phyloP scores from a whole-genome alignment of 2,113 vertebrate genomes.

The Tiliqua scincoides region DNA sequence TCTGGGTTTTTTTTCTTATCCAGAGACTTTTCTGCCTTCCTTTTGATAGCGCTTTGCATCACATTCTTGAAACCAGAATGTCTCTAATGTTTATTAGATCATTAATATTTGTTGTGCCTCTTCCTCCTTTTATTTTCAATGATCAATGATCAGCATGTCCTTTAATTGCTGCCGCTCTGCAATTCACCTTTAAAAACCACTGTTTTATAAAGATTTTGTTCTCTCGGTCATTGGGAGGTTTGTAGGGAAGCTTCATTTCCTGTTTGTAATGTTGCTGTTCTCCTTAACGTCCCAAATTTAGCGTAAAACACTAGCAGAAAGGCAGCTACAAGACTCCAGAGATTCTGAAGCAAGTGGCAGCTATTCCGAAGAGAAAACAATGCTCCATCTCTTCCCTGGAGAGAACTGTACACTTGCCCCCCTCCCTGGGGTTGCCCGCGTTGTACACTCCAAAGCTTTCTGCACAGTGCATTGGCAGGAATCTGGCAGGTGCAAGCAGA shows the following conservation, averaged over 20 bases:
- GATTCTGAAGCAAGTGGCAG: conserved; percentile 56
- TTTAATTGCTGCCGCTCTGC: background rate
- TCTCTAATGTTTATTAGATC: background rate
- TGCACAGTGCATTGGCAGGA: conserved; percentile 98
- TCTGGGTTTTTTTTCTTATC: conserved; percentile 1
- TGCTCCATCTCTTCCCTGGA: conserved; percentile 90
- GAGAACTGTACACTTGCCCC: conserved; percentile 89
- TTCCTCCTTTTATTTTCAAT: background rate
- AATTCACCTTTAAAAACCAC: background rate
- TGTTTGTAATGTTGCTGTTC: background rate
- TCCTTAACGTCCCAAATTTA: conserved; percentile 79
- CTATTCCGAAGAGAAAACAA: conserved; percentile 77
- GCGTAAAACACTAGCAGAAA: conserved; percentile 89
- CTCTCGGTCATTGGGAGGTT: no score
- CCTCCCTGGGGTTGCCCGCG: conserved; percentile 91
- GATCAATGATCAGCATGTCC: background rate
- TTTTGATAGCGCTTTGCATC: background rate
- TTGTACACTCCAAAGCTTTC: conserved; percentile 97
- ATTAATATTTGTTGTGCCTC: background rate
- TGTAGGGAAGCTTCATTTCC: background rate
- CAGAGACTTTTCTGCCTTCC: background rate
- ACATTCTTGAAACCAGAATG: background rate
- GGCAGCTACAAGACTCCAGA: conserved; percentile 71
- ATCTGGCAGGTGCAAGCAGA: conserved; percentile 88
- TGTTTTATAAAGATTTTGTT: no score